Evolutionary conservation across 1,140 invertebrate genomes (phyloP).

Genomic region (Cardiocondyla obscurior): DNA sequence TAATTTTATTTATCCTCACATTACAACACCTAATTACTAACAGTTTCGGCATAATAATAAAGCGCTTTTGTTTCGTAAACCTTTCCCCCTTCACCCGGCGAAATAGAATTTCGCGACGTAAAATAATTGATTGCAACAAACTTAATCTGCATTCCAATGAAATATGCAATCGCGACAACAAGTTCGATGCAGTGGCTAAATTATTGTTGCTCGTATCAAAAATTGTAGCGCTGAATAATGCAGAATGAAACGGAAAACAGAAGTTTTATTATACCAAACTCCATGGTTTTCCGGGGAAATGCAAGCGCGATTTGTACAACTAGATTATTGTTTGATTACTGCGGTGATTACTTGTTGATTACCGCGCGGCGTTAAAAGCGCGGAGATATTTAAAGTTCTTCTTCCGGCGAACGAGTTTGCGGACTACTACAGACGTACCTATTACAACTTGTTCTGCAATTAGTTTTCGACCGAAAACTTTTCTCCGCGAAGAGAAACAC

Average conservation of each 20-base stretch:
- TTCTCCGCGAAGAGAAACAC: not conserved
- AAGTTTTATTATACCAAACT: not conserved
- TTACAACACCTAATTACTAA: not conserved
- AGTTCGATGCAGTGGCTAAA: not conserved
- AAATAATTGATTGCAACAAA: not conserved
- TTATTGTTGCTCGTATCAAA: not conserved
- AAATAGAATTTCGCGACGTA: not conserved
- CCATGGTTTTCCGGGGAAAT: not conserved
- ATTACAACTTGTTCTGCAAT: not conserved
- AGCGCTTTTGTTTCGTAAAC: not conserved
- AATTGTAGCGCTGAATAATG: not conserved
- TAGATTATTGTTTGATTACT: constrained; percentile 28
- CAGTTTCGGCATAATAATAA: not conserved
- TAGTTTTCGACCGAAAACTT: not conserved
- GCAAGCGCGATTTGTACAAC: not conserved
- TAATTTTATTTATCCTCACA: not conserved
- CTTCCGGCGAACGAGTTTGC: constrained; percentile 6
- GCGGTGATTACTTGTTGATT: no score
- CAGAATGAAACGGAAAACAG: not conserved
- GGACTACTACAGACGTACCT: not conserved
- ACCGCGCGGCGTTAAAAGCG: no score
- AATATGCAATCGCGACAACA: not conserved
- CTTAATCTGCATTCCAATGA: not conserved
- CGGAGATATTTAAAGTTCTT: constrained; percentile 16
- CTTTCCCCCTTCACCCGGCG: not conserved